Evolutionary conservation across 2,797 vertebrate genomes (phyloP), one percentile per base, ranked within the genome.

Genomic region (Vultur gryphus): DNA sequence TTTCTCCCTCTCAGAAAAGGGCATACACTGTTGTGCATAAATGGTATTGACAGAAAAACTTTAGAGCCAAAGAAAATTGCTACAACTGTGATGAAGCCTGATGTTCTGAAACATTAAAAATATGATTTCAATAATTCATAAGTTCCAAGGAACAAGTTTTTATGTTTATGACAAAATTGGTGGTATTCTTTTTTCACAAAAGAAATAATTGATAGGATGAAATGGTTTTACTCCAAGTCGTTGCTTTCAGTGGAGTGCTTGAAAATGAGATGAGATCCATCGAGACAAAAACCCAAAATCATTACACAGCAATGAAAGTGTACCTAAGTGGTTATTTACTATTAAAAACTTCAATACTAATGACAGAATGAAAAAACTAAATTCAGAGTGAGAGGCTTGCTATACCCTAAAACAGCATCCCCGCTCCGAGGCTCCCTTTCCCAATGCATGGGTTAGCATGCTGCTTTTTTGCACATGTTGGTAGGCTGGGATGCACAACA

Each of bases 281-380:
- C 0, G 4, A 76, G 69, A 64, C 20, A 35, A 73, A 91, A 49
- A 43, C 51, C 48, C 10, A 11, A 20, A 89, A 76, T 58, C n/a
- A 65, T 75, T 61, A 8, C 23, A 31, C 0, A 0, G 70, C 7
- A 26, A 44, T 51, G n/a, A 29, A 65, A 84, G 25, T 9, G 39
- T n/a, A 57, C 44, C 57, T 39, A 24, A 52, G 85, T 3, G 26
- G 65, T 29, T 79, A 61, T 62, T 92, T 58, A 48, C 73, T 58
- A 31, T 20, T 28, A 51, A 78, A 90, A 93, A 25, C 35, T 55
- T 72, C 77, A 70, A n/a, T n/a, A 62, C 33, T 43, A 64, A 76
- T 20, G 41, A 79, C 14, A 58, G 35, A 52, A 58, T 12, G 13
- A 46, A 58, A 69, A 66, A 25, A 10, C 4, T 37, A 31, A 37